These are phyloP conservation scores for Hydractinia symbiolongicarpus DNA, from an alignment of 30 jellyfish, hydroid and myxozoan genomes.

Conservation along the genomic window DNA sequence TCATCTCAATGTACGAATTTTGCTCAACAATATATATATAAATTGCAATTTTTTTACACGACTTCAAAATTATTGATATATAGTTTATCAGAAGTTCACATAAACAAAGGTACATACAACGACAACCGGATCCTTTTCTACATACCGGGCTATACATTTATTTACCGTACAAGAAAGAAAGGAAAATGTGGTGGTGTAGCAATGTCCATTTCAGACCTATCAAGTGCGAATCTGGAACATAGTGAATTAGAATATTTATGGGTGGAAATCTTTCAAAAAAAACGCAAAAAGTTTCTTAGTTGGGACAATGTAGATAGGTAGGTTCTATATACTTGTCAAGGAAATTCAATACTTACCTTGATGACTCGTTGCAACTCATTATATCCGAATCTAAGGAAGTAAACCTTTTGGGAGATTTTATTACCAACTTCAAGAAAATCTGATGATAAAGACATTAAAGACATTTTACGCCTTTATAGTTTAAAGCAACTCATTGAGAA, in stretches of 20 bases:
- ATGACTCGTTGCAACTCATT: slow-evolving; percentile 6
- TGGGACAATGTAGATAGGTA: neutral
- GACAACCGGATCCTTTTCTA: neutral
- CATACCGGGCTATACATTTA: slow-evolving; percentile 3
- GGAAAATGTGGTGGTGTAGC: slow-evolving; percentile 10
- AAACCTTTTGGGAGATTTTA: slow-evolving; percentile 8
- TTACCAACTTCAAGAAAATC: neutral
- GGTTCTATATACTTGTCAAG: neutral
- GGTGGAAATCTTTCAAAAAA: slow-evolving; percentile 6
- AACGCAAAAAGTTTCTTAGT: slow-evolving; percentile 10
- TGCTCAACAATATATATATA: neutral
- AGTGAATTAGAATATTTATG: neutral
- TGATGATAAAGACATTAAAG: neutral
- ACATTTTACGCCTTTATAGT: neutral
- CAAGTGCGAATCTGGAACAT: neutral
- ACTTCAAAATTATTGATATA: neutral
- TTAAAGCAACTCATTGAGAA: no score
- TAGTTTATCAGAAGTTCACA: slow-evolving; percentile 5
- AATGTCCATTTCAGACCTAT: neutral
- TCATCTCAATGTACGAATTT: neutral
- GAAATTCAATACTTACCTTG: neutral
- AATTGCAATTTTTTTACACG: neutral
- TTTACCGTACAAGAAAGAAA: slow-evolving; percentile 8
- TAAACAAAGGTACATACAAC: slow-evolving; percentile 8
- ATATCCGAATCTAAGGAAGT: neutral